Evolutionary conservation across 2,797 vertebrate genomes (phyloP), one percentile per base, ranked within the genome.

Genomic region (Lepidocolaptes lacrymiger): DNA sequence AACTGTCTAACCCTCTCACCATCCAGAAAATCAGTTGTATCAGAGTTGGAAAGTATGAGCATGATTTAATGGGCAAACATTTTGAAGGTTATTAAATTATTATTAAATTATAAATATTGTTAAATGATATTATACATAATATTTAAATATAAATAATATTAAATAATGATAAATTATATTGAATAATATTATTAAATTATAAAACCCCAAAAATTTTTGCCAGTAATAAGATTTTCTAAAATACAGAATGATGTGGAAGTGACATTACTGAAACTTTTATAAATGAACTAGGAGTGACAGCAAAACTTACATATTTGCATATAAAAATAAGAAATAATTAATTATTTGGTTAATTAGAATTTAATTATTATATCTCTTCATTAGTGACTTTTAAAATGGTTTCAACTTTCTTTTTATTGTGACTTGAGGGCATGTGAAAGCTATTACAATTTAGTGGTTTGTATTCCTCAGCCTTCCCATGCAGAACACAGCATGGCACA

Each of bases 291-390:
- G 44, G 13, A 59, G 64, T 2, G 8, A 46, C 21, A 67, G 32
- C 30, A 71, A 22, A 86, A 87, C 11, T n/a, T 75, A 37, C 22
- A 63, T 4, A 22, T 68, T 44, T 74, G 11, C 27, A 4, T 49
- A 68, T 5, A 22, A 73, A 93, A 49, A 26, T 18, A 74, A 71
- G 46, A 77, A 91, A 71, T 24, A 73, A 19, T 8, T 44, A 37
- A 39, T 37, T 54, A 30, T 67, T 80, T 69, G 19, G 18, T 80
- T 91, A 91, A 95, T 83, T 83, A 67, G 52, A 82, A 34, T 84
- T 62, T 74, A 96, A 92, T 86, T 96, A 81, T 54, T 89, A n/a
- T 93, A 89, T 93, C 67, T 73, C 85, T 96, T 93, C 54, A 88
- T 86, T 93, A 51, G 94, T 91, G 71, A 44, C 58, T 62, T 71